phyloP scores from a whole-genome alignment of 2,888 invertebrate genomes.

The Hirtodrosophila trivittata region DNA sequence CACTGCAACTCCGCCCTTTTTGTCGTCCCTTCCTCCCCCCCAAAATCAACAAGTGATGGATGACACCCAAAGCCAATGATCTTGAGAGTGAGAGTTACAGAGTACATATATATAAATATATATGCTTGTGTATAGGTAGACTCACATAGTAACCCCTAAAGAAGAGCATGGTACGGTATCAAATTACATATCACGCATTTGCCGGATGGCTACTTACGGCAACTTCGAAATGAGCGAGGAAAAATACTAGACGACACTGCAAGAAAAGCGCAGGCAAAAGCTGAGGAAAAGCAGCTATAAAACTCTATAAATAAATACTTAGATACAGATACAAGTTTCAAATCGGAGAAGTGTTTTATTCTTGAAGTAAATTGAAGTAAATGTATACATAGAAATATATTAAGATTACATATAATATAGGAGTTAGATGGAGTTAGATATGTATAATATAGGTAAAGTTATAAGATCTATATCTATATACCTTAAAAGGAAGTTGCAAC shows the following conservation, averaged over 20 bases:
- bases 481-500: no score
- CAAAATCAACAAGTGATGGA: conserved; percentile 74
- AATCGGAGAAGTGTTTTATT: no score
- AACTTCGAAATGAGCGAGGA: conserved; percentile 1
- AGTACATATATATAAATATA: neutral
- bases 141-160: conserved; percentile 36
- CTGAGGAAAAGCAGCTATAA: neutral
- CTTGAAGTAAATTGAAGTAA: no score
- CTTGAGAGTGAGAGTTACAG: conserved; percentile 21
- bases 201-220: conserved; percentile 20
- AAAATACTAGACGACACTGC: conserved; percentile 33
- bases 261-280: conserved; percentile 12
- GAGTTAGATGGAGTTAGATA: no score
- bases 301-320: neutral
- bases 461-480: no score
- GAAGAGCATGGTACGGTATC: conserved; percentile 24
- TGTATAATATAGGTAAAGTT: no score
- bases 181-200: conserved; percentile 41
- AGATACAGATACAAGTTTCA: no score
- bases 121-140: neutral
- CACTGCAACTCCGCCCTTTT: no score
- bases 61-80: conserved; percentile 38
- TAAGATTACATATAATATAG: no score
- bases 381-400: no score
- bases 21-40: neutral